phyloP scores from a whole-genome alignment of 2,888 invertebrate species.

The Drosophila recens region DNA sequence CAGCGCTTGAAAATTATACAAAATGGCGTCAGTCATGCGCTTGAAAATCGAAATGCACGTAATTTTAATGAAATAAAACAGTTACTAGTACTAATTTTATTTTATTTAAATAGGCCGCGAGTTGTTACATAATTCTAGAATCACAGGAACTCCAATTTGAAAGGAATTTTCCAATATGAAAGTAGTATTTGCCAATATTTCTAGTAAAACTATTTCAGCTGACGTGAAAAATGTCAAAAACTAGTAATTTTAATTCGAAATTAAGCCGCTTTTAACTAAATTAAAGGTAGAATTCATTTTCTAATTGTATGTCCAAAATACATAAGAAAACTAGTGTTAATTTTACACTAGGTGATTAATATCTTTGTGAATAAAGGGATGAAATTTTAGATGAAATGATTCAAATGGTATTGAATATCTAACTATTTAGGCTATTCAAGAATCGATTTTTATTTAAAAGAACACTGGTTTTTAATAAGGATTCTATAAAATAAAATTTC shows the following conservation, averaged over 20 bases:
- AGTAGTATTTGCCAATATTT: not conserved
- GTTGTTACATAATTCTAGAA: not conserved
- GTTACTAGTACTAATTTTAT: not conserved
- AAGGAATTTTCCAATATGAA: not conserved
- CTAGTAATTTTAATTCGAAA: not conserved
- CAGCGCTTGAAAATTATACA: constrained; percentile 26
- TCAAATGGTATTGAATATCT: not conserved
- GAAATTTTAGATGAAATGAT: not conserved
- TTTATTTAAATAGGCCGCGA: not conserved
- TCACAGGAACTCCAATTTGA: not conserved
- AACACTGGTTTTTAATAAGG: not conserved
- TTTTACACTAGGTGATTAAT: too few relatives aligned
- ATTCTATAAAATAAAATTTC: not conserved
- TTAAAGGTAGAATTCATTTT: not conserved
- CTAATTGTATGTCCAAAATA: not conserved
- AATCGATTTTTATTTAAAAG: not conserved
- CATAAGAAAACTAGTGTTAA: not conserved
- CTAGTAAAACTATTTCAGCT: not conserved
- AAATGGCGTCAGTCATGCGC: constrained; percentile 54
- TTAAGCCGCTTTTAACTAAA: not conserved
- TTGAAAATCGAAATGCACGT: not conserved
- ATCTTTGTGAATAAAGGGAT: not conserved
- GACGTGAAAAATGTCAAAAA: too few relatives aligned
- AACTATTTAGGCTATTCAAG: not conserved
- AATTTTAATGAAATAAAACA: not conserved